These are phyloP conservation scores for Musca vetustissima DNA, from an alignment of 1,140 invertebrate species.

Conservation along the genomic window DNA sequence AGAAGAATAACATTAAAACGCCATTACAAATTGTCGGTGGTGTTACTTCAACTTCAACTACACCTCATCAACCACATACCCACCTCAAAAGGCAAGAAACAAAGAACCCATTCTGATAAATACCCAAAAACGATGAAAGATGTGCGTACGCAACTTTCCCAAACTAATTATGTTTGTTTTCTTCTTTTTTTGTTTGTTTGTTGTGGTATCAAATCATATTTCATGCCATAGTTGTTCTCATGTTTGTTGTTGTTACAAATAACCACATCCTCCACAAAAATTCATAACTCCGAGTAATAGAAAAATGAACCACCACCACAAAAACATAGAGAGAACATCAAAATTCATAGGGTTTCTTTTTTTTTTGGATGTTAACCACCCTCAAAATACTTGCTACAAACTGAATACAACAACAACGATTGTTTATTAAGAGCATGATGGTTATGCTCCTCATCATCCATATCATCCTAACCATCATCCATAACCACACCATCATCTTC, in stretches of 20 bases:
- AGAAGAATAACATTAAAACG: no score
- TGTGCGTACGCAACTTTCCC: conserved; percentile 2
- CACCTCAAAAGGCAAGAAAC: no score
- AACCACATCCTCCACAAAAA: no score
- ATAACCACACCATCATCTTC: no score
- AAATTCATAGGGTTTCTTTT: background rate
- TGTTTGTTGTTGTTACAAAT: no score
- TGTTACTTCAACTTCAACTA: background rate
- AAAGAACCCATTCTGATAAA: background rate
- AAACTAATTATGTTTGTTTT: conserved; percentile 18
- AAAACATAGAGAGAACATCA: background rate
- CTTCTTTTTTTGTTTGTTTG: background rate
- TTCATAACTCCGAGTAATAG: no score
- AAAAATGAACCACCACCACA: background rate
- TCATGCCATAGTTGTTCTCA: background rate
- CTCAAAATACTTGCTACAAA: background rate
- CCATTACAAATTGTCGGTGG: no score
- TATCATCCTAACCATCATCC: no score
- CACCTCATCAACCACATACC: background rate
- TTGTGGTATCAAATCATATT: conserved; percentile 4
- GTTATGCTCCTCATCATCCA: background rate
- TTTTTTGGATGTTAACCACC: background rate
- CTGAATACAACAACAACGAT: background rate
- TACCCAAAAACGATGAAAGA: background rate
- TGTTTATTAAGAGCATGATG: background rate